Evolutionary conservation across 1,140 invertebrate species (phyloP), one percentile per base, ranked within the genome.

Genomic region (Nilaparvata lugens): DNA sequence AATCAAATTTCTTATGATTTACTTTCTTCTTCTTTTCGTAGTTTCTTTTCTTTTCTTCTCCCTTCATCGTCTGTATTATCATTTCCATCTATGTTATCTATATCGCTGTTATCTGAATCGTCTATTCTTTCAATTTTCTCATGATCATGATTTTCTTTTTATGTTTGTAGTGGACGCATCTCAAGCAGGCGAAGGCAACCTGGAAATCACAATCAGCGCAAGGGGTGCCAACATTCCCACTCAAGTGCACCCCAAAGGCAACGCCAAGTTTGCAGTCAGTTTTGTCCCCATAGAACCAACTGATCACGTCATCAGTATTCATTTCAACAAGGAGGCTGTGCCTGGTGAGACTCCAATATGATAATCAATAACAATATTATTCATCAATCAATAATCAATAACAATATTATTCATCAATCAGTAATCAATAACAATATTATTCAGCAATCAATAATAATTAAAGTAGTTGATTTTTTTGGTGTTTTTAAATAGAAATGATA

Each of bases 131-230:
- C 28, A 24, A 56, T 48, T 25, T 56, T 52, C 56, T 3, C 14
- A 52, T 21, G 24, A 28, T 25, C 18, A 25, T 25, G 18, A 62
- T 59, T 55, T 38, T 7, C 7, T 28, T 60, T 51, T 19, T 51
- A 52, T 61, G 62, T 38, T 64, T 18, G 65, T 72, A 85, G 95
- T 98, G 38, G 95, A 98, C 78, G 95, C 95, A 6, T 91, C 89
- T 64, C 87, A 93, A 74, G 94, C 95, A 56, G 97, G 97, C 14
- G 96, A 98, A 78, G 97, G 97, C 48, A 98, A 97, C 75, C 77
- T 98, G 52, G 96, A 98, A 78, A 97, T 98, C 40, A 94, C 93
- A 19, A 96, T 98, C 64, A 91, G 89, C 62, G 92, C 91, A 38
- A 83, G 92, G 70, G 94, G 93, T 5, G 83, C 92, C 48, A 96